These are phyloP conservation scores for Temnothorax ravouxi DNA, from an alignment of 2,888 invertebrate species.

Conservation along the genomic window DNA sequence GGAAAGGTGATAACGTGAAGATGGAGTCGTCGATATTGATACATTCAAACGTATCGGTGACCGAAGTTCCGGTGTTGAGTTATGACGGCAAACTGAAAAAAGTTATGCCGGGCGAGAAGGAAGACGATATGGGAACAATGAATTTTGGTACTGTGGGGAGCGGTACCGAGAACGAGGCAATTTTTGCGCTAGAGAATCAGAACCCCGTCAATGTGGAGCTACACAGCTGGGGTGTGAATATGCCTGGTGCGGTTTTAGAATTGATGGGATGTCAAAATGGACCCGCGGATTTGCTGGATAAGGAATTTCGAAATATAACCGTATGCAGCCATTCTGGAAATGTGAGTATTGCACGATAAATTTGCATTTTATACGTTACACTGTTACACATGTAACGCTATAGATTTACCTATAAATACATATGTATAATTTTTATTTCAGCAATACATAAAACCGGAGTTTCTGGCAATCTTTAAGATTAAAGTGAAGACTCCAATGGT, in stretches of 20 bases:
- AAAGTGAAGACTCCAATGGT: conserved; percentile 90
- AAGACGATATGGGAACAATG: conserved; percentile 85
- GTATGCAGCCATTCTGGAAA: conserved; percentile 84
- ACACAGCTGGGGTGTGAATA: conserved; percentile 88
- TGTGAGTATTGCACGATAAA: conserved; percentile 73
- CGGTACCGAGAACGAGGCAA: conserved; percentile 90
- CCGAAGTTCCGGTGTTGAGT: conserved; percentile 90
- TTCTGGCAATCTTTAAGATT: conserved; percentile 91
- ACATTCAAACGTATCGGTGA: conserved; percentile 92
- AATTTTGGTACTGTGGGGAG: conserved; percentile 90
- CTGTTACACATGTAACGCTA: neutral
- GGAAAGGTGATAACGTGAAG: conserved; percentile 87
- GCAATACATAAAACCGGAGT: conserved; percentile 88
- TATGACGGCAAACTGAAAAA: conserved; percentile 90
- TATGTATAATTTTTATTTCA: conserved; percentile 75
- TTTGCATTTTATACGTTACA: neutral
- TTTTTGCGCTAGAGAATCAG: conserved; percentile 91
- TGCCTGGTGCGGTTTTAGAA: conserved; percentile 88
- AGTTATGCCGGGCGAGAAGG: conserved; percentile 83
- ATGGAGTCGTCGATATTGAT: conserved; percentile 89
- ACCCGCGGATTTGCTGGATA: conserved; percentile 82
- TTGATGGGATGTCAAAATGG: conserved; percentile 89
- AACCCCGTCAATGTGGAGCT: conserved; percentile 92
- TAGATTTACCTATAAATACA: neutral
- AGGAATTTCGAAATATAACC: conserved; percentile 83